Base-by-base conservation (phyloP, 2,797 vertebrate species). In the Sebastes flavidus region DNA sequence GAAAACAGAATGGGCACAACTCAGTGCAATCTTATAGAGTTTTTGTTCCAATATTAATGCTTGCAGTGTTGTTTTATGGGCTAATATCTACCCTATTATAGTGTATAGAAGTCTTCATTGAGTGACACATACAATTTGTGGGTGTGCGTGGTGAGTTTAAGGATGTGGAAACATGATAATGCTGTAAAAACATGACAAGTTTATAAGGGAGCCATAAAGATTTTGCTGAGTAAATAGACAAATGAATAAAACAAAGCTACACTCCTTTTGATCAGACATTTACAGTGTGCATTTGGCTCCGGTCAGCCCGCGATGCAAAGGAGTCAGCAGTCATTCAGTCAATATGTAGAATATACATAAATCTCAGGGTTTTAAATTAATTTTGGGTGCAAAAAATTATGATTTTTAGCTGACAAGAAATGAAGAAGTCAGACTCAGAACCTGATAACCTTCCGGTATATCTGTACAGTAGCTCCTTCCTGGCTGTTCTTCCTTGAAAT, bases 261-360 rank as follows among this genome's bases (percentile, higher is more conserved):
- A 52, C 2, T 52, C 49, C 49, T 52, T 52, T 46, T 46, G 70
- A 77, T 83, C 59, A 69, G 72, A 81, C 52, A 49, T 82, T 74
- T 78, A 72, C 70, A 66, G 63, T 5, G 11, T 34, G 77, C 58
- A 59, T 80, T 79, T 80, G 78, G 73, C 81, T 75, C 16, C 5
- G 6, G 13, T 61, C 14, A 36, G 54, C 30, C 22, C 14, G 8
- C 3, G 20, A 25, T 46, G 14, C 14, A 16, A 38, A 38, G 36
- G 2, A 38, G 13, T 38, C 36, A 38, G 5, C 36, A 38, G 36
- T 1, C 38, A 16, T 16, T 16, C 6, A n/a, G 49, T 9, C 0
- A 52, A 52, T 46, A 46, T 46, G 7, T 46, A 46, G 42, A n/a
- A 52, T 52, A 52, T 4, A 52, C 4, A 52, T 46, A 18, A 46